A percentile compares a stretch with the other conserved stretches of the same genome.
These are phyloP conservation scores for Ferdinandea cuprea DNA, from an alignment of 2,888 invertebrate species.

Conservation along the genomic window DNA sequence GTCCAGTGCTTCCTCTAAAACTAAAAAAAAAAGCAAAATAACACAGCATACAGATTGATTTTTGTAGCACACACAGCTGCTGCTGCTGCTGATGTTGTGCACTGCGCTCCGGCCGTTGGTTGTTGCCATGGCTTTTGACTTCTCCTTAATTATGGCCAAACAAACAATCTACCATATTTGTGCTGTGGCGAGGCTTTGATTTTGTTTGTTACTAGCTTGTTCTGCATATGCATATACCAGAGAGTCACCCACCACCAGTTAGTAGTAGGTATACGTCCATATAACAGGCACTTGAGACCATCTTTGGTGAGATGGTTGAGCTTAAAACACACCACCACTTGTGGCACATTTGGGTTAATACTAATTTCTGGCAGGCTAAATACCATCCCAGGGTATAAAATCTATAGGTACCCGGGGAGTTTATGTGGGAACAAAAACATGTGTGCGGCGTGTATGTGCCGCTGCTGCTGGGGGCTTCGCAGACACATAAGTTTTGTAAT, in stretches of 20 bases:
- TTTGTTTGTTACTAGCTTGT: slow-evolving; percentile 37
- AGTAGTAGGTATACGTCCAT: too few species aligned
- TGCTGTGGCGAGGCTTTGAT: slow-evolving; percentile 52
- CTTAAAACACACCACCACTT: slow-evolving; percentile 59
- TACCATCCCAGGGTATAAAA: slow-evolving; percentile 60
- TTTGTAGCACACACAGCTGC: slow-evolving; percentile 48
- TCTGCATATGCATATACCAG: slow-evolving; percentile 21
- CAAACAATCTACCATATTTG: slow-evolving; percentile 69
- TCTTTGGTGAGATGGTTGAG: slow-evolving; percentile 72
- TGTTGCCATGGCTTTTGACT: slow-evolving; percentile 71
- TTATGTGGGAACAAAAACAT: slow-evolving; percentile 65
- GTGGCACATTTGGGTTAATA: slow-evolving; percentile 72
- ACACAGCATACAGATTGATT: slow-evolving; percentile 50
- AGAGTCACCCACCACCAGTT: slow-evolving; percentile 63
- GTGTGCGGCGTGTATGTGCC: slow-evolving; percentile 42
- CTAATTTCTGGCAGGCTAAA: slow-evolving; percentile 70
- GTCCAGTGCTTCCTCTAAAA: slow-evolving; percentile 69
- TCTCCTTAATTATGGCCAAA: slow-evolving; percentile 72
- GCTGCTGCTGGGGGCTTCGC: slow-evolving; percentile 27
- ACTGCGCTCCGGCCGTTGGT: slow-evolving; percentile 23
- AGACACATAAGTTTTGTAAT: slow-evolving; percentile 62
- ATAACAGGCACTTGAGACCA: slow-evolving; percentile 56
- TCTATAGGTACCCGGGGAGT: slow-evolving; percentile 41
- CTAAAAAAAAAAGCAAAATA: too few species aligned
- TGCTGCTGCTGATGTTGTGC: slow-evolving; percentile 45